Evolutionary conservation across 2,888 invertebrate species (phyloP), one percentile per base, ranked within the genome.

Genomic region (Lasioglossum lativentre): DNA sequence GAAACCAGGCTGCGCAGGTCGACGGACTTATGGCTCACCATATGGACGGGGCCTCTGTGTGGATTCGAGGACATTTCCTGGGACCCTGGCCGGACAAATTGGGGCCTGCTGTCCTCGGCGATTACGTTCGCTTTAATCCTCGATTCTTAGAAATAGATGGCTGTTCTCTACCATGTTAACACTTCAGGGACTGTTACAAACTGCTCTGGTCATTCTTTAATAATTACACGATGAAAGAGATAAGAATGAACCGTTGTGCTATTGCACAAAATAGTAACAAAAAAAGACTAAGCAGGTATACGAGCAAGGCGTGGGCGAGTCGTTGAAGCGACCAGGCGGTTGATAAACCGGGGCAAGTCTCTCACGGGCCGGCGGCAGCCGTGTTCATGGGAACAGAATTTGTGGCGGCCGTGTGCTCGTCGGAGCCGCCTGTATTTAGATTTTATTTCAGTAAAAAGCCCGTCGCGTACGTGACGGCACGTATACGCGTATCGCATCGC

Each of bases 381-480:
- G 59, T 77, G 80, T 80, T 78, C 92, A 90, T 91, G 90, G 90
- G 88, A 92, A 92, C 87, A 52, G 75, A 82, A 89, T 91, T 90
- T 81, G 88, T 88, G 88, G 75, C 81, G 78, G 82, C 59, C 72
- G 87, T 78, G 84, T 85, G 83, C 81, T 77, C 40, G 78, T 80
- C 87, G 79, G 80, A 80, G 87, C 90, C 90, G 89, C 80, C 88
- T 93, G 91, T 93, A 93, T 93, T 94, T 92, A 92, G 91, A 93
- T 94, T 93, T 92, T 90, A 91, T 91, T 93, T 91, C 87, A 89
- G 90, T 91, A 89, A 92, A 94, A 92, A 92, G 78, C 86, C 90
- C 86, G 89, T 90, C 88, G 88, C 83, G 90, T 93, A 94, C 94
- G 94, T 94, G 93, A 92, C 89, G 91, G 92, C 93, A 94, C 91